Conservation (phyloP, 2,797 vertebrate species). For the Bradypodion ventrale region DNA sequence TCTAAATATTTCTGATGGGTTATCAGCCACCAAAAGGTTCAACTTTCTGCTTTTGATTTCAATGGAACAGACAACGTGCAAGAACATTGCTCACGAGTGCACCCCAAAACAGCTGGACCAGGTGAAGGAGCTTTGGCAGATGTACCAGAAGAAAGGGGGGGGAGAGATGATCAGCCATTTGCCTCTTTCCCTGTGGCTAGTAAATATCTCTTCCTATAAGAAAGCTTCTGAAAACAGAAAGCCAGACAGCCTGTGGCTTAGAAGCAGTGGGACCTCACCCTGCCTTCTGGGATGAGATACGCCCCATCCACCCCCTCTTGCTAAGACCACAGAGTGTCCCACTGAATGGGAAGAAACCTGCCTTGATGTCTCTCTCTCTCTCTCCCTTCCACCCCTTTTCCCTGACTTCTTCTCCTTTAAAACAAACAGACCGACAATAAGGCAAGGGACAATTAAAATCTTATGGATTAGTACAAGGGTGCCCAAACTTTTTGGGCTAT, state of each 20-base stretch:
- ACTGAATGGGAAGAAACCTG: neutral
- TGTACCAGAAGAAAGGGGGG: neutral
- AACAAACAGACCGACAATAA: no score
- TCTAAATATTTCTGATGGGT: neutral
- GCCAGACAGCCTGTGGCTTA: no score
- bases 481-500: no score
- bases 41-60: neutral
- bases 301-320: no score
- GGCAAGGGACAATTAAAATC: no score
- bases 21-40: neutral
- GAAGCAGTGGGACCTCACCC: no score
- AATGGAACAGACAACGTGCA: neutral
- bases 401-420: rapidly evolving
- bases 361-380: no score
- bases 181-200: neutral
- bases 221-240: neutral
- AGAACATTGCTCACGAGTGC: no score
- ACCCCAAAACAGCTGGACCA: neutral
- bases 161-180: neutral
- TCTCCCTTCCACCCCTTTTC: no score
- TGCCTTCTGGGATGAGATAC: no score
- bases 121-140: rapidly evolving
- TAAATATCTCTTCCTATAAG: neutral
- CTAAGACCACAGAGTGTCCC: no score
- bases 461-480: neutral